Evolutionary conservation across 2,113 vertebrate species (phyloP).

Genomic region (Saccopteryx leptura): DNA sequence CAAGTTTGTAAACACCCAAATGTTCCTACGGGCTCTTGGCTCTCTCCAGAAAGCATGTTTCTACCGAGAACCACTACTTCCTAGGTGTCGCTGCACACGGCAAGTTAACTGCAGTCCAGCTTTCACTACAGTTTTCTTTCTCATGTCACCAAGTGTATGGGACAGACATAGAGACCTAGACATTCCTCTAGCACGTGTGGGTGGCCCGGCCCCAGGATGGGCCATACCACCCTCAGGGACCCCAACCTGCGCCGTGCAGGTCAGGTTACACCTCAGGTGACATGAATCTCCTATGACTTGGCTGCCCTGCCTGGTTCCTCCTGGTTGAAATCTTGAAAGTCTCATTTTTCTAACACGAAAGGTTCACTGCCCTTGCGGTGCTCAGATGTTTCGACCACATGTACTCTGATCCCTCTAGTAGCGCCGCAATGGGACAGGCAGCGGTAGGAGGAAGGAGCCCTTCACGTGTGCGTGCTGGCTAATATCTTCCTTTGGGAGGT

Average conservation of each 20-base stretch:
- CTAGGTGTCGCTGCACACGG: fast-evolving
- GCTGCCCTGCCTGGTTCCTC: background rate
- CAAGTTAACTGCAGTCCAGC: background rate
- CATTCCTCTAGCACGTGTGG: background rate
- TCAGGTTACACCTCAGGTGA: background rate
- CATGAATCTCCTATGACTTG: fast-evolving
- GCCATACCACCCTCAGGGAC: fast-evolving
- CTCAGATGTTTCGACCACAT: background rate
- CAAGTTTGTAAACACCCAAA: background rate
- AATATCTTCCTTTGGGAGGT: background rate
- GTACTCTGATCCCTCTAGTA: background rate
- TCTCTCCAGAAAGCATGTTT: conserved; percentile 35
- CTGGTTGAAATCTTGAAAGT: background rate
- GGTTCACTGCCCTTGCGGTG: background rate
- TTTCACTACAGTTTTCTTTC: conserved; percentile 3
- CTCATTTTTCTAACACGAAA: background rate
- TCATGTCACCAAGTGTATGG: fast-evolving
- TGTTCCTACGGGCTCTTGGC: background rate
- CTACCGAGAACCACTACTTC: background rate
- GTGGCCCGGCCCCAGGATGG: background rate
- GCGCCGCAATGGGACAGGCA: background rate
- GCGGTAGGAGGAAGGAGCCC: background rate
- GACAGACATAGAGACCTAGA: background rate
- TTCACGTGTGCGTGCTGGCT: background rate
- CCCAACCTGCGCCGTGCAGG: fast-evolving